These are phyloP conservation scores for Tonatia bakeri DNA, from an alignment of 2,113 vertebrate species.

Conservation along the genomic window DNA sequence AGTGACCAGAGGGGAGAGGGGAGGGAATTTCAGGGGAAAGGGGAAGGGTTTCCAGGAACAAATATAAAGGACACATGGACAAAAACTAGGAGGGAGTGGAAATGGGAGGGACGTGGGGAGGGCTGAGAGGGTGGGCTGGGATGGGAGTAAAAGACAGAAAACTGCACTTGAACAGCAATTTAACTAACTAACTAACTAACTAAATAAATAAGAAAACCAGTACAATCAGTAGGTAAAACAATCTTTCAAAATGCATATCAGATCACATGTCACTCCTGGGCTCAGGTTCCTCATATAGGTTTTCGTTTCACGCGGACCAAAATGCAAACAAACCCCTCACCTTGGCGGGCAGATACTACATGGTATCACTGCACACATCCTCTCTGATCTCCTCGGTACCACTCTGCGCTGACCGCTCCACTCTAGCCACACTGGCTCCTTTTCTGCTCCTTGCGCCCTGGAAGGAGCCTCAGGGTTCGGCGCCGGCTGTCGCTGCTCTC, in stretches of 20 bases:
- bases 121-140: too few relatives aligned
- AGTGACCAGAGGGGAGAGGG: too few relatives aligned
- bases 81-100: too few relatives aligned
- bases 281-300: neutral
- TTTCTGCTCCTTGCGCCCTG: neutral
- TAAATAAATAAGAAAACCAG: too few relatives aligned
- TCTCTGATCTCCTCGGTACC: neutral
- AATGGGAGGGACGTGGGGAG: too few relatives aligned
- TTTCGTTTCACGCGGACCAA: neutral
- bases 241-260: neutral
- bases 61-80: too few relatives aligned
- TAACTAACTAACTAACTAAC: too few relatives aligned
- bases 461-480: neutral
- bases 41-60: too few relatives aligned
- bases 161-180: too few relatives aligned
- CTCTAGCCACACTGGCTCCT: neutral
- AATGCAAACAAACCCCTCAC: neutral
- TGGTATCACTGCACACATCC: neutral
- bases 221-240: neutral
- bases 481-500: neutral
- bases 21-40: too few relatives aligned
- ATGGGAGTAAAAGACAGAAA: too few relatives aligned
- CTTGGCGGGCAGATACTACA: neutral
- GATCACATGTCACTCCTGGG: neutral
- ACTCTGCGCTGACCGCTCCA: neutral